Conservation (phyloP, 2,797 vertebrate species). For the Ataeniobius toweri region DNA sequence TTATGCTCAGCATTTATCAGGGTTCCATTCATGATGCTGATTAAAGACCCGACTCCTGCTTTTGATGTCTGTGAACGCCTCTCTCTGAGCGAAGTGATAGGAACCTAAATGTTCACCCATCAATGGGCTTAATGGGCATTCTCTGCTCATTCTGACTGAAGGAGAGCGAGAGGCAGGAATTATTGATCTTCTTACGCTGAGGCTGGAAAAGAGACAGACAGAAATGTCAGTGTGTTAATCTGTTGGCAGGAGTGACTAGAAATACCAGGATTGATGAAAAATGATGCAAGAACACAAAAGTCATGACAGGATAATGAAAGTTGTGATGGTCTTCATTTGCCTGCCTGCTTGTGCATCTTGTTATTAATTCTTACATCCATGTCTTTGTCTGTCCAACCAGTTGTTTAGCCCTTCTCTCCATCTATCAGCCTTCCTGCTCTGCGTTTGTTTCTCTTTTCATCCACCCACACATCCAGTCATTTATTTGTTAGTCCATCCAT, state of each 20-base stretch:
- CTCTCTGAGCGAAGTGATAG: slow-evolving; percentile 27
- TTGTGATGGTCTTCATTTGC: slow-evolving; percentile 32
- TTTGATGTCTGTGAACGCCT: slow-evolving; percentile 19
- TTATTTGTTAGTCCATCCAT: too few species aligned
- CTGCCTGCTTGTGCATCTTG: background rate
- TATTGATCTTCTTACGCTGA: slow-evolving; percentile 62
- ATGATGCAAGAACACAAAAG: slow-evolving; percentile 33
- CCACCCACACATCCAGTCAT: background rate
- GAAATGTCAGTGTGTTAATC: slow-evolving; percentile 63
- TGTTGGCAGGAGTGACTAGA: slow-evolving; percentile 37
- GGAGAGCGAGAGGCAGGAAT: slow-evolving; percentile 45
- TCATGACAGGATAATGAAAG: slow-evolving; percentile 18
- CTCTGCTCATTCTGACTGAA: slow-evolving; percentile 39
- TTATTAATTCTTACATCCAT: background rate
- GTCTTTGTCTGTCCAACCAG: background rate
- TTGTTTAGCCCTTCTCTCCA: background rate
- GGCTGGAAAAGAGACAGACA: slow-evolving; percentile 54
- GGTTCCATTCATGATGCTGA: slow-evolving; percentile 18
- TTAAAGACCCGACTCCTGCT: slow-evolving; percentile 3
- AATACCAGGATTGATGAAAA: slow-evolving; percentile 38
- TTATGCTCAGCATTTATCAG: background rate
- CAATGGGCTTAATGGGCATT: slow-evolving; percentile 31
- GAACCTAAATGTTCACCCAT: slow-evolving; percentile 26
- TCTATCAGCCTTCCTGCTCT: background rate
- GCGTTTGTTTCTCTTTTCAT: background rate